These are phyloP conservation scores for Euschistus heros DNA, from an alignment of 1,140 invertebrate genomes.

Conservation along the genomic window DNA sequence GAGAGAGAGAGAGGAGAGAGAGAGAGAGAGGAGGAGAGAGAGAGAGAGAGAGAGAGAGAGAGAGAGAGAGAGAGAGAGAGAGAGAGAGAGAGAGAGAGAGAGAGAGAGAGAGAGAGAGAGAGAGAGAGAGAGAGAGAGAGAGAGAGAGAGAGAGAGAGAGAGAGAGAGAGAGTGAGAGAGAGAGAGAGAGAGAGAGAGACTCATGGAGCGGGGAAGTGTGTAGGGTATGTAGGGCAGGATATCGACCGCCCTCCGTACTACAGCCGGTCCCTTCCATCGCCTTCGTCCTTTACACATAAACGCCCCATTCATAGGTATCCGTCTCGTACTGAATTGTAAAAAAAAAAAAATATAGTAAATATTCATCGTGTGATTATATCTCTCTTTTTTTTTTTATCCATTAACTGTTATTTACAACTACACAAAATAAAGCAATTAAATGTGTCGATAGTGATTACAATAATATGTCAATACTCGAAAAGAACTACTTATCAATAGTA, in stretches of 20 bases:
- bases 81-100: neutral
- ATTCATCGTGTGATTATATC: no score
- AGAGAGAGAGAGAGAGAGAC: constrained; percentile 14
- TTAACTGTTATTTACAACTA: no score
- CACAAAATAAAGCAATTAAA: no score
- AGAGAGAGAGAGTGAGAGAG: neutral
- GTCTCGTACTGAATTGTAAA: no score
- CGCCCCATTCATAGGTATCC: neutral
- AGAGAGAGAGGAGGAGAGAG: neutral
- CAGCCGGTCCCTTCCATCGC: neutral
- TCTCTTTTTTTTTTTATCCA: no score
- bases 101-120: constrained; percentile 10
- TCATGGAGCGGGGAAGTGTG: neutral
- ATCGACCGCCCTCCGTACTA: neutral
- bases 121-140: neutral
- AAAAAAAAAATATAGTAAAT: no score
- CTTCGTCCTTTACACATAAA: neutral
- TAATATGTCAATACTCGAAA: no score
- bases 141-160: constrained; percentile 5
- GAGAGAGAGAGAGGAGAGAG: neutral
- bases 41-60: constrained; percentile 3
- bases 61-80: neutral
- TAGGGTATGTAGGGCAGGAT: no score
- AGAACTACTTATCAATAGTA: no score
- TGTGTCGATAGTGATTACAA: no score